Evolutionary conservation across 2,888 invertebrate genomes (phyloP).

Genomic region (Lasiommata megera): DNA sequence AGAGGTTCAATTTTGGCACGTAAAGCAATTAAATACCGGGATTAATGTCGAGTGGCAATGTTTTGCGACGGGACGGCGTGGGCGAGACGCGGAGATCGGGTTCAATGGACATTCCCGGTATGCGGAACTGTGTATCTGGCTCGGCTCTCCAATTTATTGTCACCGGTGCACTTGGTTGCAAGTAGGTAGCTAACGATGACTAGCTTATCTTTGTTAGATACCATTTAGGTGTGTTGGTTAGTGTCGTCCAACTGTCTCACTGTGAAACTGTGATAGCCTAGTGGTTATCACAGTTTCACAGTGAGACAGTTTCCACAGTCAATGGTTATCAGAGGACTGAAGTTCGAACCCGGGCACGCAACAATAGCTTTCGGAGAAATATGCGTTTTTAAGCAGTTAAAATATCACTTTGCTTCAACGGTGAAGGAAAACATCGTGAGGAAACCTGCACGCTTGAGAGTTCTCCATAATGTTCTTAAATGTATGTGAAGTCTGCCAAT

Average conservation of each 20-base stretch:
- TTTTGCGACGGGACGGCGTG: conserved; percentile 29
- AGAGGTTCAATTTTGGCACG: conserved; percentile 25
- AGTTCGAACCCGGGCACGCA: too few species aligned
- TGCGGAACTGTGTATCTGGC: conserved; percentile 53
- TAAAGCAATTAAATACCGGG: conserved; percentile 27
- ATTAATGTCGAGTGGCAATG: conserved; percentile 30
- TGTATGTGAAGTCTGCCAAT: too few species aligned
- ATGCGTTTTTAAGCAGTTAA: too few species aligned
- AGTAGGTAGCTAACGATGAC: conserved; percentile 19
- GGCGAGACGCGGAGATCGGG: conserved; percentile 57
- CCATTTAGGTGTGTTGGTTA: not conserved
- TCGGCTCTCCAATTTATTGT: conserved; percentile 35
- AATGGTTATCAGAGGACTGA: too few species aligned
- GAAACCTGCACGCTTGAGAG: too few species aligned
- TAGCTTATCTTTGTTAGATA: conserved; percentile 9
- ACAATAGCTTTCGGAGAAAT: too few species aligned
- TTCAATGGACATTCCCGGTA: conserved; percentile 68
- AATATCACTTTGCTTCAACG: too few species aligned
- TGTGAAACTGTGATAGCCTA: too few species aligned
- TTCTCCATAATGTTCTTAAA: too few species aligned
- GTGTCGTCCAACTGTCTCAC: not conserved
- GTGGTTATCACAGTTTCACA: too few species aligned
- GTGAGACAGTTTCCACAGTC: too few species aligned
- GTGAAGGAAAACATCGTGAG: too few species aligned
- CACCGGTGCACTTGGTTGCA: conserved; percentile 28